phyloP scores from a whole-genome alignment of 1,140 invertebrate species.

The Ditylenchus dipsaci region DNA sequence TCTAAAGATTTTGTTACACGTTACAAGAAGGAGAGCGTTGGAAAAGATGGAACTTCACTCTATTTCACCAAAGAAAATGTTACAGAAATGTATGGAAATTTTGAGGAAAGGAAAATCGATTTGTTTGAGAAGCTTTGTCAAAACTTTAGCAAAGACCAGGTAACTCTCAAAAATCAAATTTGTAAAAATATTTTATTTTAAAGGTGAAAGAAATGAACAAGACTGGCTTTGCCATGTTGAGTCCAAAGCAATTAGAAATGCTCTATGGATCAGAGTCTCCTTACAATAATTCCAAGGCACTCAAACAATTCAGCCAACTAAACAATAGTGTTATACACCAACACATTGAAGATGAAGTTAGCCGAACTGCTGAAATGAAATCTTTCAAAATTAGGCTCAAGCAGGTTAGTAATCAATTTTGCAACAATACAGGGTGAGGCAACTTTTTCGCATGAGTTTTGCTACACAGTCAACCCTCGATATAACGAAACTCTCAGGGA shows the following conservation, averaged over 20 bases:
- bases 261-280: slow-evolving; percentile 32
- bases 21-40: slow-evolving; percentile 23
- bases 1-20: not conserved
- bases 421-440: no score
- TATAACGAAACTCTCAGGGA: no score
- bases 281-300: slow-evolving; percentile 19
- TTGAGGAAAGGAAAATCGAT: slow-evolving; percentile 1
- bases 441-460: no score
- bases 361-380: slow-evolving; percentile 30
- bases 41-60: slow-evolving; percentile 37
- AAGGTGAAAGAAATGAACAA: slow-evolving; percentile 24
- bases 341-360: slow-evolving; percentile 31
- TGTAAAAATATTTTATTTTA: no score
- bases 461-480: no score
- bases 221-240: slow-evolving; percentile 25
- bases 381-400: slow-evolving; percentile 20
- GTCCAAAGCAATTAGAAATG: slow-evolving; percentile 14
- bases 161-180: no score
- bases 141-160: slow-evolving; percentile 3
- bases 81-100: slow-evolving; percentile 3
- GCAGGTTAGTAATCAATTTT: no score
- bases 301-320: slow-evolving; percentile 10
- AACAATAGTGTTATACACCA: slow-evolving; percentile 18
- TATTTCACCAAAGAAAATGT: slow-evolving; percentile 48
- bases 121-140: not conserved